Evolutionary conservation across 92 coral and sea anemone species (phyloP), one percentile per base, ranked within the genome.

Genomic region (Umimayanthus chanpuru): DNA sequence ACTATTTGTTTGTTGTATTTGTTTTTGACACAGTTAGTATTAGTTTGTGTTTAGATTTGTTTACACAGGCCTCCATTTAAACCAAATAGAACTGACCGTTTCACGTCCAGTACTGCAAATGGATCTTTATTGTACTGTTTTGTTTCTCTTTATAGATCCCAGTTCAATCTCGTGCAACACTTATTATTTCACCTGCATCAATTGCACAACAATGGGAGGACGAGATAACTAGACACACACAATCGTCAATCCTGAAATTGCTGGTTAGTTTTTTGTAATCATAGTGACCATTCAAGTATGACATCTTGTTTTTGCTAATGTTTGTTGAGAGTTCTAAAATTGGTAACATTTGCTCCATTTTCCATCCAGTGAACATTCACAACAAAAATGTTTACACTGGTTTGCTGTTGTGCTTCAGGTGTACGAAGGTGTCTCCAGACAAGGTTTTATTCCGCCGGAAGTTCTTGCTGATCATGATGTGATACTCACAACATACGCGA

Each of bases 131-230:
- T 32, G 32, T 36, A 30, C 10, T 0, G n/a, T 41, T 9, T 67
- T n/a, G 58, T 47, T 18, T 73, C 10, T 20, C 20, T 70, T 91
- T 68, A 73, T 55, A 96, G 98, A 92, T 88, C 79, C 93, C 93
- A 61, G 88, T 94, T 21, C 93, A 94, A 85, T 96, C 99, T 28
- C 85, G 93, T 23, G 94, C 99, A 14, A 96, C 99, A 18, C 90
- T 96, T 14, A 96, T 96, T 81, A 95, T 96, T 76, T 96, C 99
- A 84, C 99, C 99, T 4, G 98, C 94, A n/a, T 90, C 98, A 56
- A 96, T 96, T 78, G 94, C 95, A 29, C 96, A 92, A 56, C 99
- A 96, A 87, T 96, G 99, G 99, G 91, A 91, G 40, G 99, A 96
- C 23, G 99, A 97, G 85, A 90, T 97, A 49, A 85, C 73, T 32